A percentile compares a stretch with the other conserved stretches of the same genome.
Conservation (phyloP, 2,113 vertebrate species). For the Cavia aperea region DNA sequence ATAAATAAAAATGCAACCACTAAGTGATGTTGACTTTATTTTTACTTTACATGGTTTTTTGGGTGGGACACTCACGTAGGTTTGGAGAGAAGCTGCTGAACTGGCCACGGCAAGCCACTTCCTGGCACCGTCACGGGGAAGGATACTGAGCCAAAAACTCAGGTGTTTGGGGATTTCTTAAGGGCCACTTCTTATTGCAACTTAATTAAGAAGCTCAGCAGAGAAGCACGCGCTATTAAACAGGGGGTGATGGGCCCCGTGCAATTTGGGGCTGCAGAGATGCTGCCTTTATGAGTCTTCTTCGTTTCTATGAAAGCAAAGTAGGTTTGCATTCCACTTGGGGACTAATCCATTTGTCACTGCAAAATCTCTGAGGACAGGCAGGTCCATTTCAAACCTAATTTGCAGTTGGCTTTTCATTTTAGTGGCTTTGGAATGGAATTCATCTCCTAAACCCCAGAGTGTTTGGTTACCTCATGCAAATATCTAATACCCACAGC, state of each 20-base stretch:
- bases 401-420: constrained; percentile 67
- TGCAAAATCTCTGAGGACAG: constrained; percentile 56
- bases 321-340: constrained; percentile 52
- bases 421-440: constrained; percentile 66
- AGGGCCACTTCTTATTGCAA: constrained; percentile 45
- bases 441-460: constrained; percentile 61
- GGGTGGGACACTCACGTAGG: not conserved
- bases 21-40: not conserved
- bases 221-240: constrained; percentile 47
- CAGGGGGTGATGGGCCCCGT: not conserved
- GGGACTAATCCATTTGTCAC: constrained; percentile 65
- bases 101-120: not conserved
- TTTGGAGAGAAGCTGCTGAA: not conserved
- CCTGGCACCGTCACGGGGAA: not conserved
- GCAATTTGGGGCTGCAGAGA: not conserved
- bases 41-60: not conserved
- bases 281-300: constrained; percentile 36
- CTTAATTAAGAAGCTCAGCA: constrained; percentile 61
- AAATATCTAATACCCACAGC: constrained; percentile 63
- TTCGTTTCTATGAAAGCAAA: constrained; percentile 57
- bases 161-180: constrained; percentile 44
- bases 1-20: not conserved
- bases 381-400: constrained; percentile 66
- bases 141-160: constrained; percentile 50
- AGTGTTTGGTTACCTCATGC: constrained; percentile 56